Evolutionary conservation across 92 coral and sea anemone species (phyloP).

Genomic region (Palythoa heliodiscus): DNA sequence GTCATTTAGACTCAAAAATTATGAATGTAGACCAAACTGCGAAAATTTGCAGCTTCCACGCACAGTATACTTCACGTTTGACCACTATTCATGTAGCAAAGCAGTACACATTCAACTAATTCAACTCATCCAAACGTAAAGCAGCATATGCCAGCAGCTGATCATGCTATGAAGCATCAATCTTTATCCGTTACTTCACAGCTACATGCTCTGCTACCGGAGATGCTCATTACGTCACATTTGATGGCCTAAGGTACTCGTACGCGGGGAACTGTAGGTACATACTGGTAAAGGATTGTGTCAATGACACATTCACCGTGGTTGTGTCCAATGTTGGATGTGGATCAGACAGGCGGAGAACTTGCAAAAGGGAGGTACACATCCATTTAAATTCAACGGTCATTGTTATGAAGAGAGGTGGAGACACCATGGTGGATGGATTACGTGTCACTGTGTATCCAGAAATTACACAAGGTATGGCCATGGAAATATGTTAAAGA

Average conservation of each 20-base stretch:
- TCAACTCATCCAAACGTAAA: too few relatives aligned
- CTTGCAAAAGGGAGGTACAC: constrained; percentile 70
- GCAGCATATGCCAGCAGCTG: too few relatives aligned
- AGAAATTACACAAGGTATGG: constrained; percentile 53
- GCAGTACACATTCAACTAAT: too few relatives aligned
- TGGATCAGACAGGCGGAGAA: constrained; percentile 61
- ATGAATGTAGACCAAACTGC: too few relatives aligned
- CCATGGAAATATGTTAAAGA: too few relatives aligned
- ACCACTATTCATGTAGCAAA: too few relatives aligned
- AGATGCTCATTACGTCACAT: constrained; percentile 88
- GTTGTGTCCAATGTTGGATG: constrained; percentile 79
- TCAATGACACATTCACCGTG: constrained; percentile 67
- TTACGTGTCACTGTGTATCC: constrained; percentile 61
- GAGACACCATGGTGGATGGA: constrained; percentile 59
- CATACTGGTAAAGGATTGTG: constrained; percentile 83
- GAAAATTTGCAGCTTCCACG: too few relatives aligned
- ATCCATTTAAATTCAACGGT: constrained; percentile 69
- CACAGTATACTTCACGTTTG: too few relatives aligned
- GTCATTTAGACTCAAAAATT: too few relatives aligned
- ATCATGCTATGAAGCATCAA: too few relatives aligned
- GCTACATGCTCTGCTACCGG: constrained; percentile 88
- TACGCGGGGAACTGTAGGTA: constrained; percentile 79
- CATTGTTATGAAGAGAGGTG: constrained; percentile 63
- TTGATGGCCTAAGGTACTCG: constrained; percentile 83
- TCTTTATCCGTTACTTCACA: constrained; percentile 1